phyloP scores from a whole-genome alignment of 2,113 vertebrate species.

The Mystacornis crossleyi region DNA sequence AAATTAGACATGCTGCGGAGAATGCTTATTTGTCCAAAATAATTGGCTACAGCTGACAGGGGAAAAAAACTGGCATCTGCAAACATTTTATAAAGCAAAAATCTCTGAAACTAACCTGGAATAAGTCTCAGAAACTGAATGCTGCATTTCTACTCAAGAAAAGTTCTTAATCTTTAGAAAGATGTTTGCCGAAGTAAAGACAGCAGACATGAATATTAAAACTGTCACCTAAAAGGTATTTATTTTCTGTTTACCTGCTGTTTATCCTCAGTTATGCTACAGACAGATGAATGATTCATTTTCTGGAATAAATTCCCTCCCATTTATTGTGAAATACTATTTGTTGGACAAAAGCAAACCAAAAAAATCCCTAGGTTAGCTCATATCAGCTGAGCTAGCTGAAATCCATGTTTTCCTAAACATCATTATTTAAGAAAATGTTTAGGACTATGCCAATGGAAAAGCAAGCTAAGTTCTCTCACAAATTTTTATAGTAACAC shows the following conservation, averaged over 20 bases:
- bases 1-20: background rate
- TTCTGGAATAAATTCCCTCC: background rate
- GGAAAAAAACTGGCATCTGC: background rate
- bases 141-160: background rate
- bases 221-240: background rate
- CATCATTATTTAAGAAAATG: background rate
- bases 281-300: background rate
- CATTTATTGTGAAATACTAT: background rate
- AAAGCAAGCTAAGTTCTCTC: background rate
- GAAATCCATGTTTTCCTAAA: background rate
- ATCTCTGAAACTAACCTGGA: background rate
- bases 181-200: background rate
- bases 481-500: background rate
- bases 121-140: background rate
- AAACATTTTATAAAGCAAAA: background rate
- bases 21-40: conserved; percentile 22
- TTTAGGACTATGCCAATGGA: background rate
- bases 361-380: background rate
- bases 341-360: background rate
- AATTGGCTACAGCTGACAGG: background rate
- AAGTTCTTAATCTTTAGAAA: background rate
- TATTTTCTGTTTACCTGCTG: background rate
- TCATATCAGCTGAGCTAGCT: background rate
- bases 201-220: background rate
- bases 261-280: background rate